phyloP scores from a whole-genome alignment of 1,140 invertebrate genomes.

The Aleiodes sp. region DNA sequence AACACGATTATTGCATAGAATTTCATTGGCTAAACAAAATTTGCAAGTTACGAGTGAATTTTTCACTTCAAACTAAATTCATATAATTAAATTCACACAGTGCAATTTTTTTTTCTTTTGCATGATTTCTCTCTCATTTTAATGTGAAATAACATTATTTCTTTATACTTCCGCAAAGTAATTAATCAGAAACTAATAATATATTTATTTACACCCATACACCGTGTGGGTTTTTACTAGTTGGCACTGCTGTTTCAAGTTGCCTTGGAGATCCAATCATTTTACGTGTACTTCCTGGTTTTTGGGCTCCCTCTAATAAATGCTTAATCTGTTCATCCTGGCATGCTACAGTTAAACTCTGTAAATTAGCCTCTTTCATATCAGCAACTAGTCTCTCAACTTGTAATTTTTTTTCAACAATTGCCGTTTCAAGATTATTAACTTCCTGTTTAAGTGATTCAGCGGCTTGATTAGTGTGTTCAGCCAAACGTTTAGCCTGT shows the following conservation, averaged over 20 bases:
- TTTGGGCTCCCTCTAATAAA: conserved; percentile 82
- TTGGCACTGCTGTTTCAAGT: conserved; percentile 91
- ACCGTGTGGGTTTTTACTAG: conserved; percentile 94
- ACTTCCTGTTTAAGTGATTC: conserved; percentile 85
- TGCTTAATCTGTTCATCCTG: conserved; percentile 83
- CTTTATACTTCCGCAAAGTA: too few relatives aligned
- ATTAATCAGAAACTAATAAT: background rate
- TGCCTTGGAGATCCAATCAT: conserved; percentile 92
- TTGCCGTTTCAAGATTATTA: conserved; percentile 78
- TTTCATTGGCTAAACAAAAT: too few relatives aligned
- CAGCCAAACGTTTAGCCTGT: conserved; percentile 81
- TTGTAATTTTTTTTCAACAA: conserved; percentile 86
- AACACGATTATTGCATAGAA: too few relatives aligned
- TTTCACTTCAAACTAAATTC: too few relatives aligned
- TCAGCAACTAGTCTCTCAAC: conserved; percentile 85
- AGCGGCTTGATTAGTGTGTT: conserved; percentile 80
- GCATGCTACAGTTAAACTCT: conserved; percentile 82
- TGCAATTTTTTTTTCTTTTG: too few relatives aligned
- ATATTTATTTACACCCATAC: conserved; percentile 90
- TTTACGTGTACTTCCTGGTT: conserved; percentile 85
- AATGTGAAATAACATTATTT: too few relatives aligned
- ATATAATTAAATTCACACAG: too few relatives aligned
- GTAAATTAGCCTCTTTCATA: conserved; percentile 92
- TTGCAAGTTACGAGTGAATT: too few relatives aligned
- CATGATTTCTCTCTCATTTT: too few relatives aligned